Base-by-base conservation (phyloP, 2,797 vertebrate species). In the Acanthurus tractus region DNA sequence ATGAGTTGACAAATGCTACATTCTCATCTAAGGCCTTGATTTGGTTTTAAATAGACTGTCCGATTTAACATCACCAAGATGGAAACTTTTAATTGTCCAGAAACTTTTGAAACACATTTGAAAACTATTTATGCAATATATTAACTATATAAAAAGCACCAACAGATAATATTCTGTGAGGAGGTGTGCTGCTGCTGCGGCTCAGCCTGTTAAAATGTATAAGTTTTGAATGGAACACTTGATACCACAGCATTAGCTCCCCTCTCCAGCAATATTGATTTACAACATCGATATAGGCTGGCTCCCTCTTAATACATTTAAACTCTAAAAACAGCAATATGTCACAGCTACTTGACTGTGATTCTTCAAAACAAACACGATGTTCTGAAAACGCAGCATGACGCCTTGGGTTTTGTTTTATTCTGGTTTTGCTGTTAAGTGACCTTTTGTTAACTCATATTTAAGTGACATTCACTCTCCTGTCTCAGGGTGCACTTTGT, bases 281-380 rank as follows among this genome's bases (percentile, higher is more conserved):
- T 81, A 76, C 79, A 89, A 87, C 88, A 83, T 92, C 86, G 77
- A 91, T 92, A 91, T 74, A 84, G 85, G 76, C 81, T 83, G 85
- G 80, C 84, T 93, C 76, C 70, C 74, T 88, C 83, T 84, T 86
- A 90, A 91, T 88, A 90, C 86, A 88, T 90, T 88, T 90, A 87
- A 85, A 86, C 54, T 90, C 82, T 90, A 90, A 89, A 90, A 92
- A 92, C 84, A 91, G 88, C 89, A 88, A 90, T 86, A 90, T 91
- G 92, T 88, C 88, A 89, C 86, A 89, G 78, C 83, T 85, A 70
- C 79, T 92, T 90, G 78, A 89, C 78, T 88, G 78, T 7, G 77
- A 86, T 83, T 84, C 81, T 81, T 87, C 78, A 86, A 88, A 89
- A 85, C 88, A 86, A 91, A 83, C 81, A 82, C 63, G 5, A 49